These are phyloP conservation scores for Diplazon laetatorius DNA, from an alignment of 2,888 invertebrate genomes.

Conservation along the genomic window DNA sequence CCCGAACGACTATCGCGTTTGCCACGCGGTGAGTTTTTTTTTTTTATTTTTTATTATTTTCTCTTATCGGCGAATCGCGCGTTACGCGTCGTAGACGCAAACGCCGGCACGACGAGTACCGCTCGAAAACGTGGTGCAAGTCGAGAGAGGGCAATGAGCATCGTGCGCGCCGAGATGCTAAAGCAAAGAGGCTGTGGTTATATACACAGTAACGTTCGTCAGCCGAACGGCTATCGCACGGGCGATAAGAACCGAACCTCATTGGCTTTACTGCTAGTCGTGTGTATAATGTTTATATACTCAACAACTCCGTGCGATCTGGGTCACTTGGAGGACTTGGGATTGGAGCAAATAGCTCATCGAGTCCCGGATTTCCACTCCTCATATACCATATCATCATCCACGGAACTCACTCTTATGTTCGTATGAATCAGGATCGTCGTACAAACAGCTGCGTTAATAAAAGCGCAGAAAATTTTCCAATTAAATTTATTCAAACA, in stretches of 20 bases:
- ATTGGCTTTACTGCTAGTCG: slow-evolving; percentile 13
- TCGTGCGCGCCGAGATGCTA: slow-evolving; percentile 30
- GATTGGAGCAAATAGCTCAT: slow-evolving; percentile 62
- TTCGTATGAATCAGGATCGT: too few species aligned
- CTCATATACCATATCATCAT: too few species aligned
- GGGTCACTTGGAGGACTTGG: slow-evolving; percentile 69
- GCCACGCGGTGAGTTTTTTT: slow-evolving; percentile 27
- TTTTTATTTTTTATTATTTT: too few species aligned
- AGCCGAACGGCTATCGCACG: slow-evolving; percentile 41
- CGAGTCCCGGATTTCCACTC: slow-evolving; percentile 39
- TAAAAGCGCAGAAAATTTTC: background rate
- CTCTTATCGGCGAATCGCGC: slow-evolving; percentile 68
- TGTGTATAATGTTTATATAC: background rate
- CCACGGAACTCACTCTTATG: too few species aligned
- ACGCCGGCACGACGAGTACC: slow-evolving; percentile 48
- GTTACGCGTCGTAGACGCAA: slow-evolving; percentile 64
- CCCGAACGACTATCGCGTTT: slow-evolving; percentile 15
- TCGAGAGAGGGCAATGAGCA: background rate
- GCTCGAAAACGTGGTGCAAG: background rate
- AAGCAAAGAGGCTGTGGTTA: slow-evolving; percentile 21
- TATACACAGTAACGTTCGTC: slow-evolving; percentile 38
- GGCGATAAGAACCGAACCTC: slow-evolving; percentile 55
- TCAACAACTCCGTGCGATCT: slow-evolving; percentile 65
- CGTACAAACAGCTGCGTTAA: too few species aligned
- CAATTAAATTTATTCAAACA: too few species aligned